Evolutionary conservation across 30 jellyfish, hydroid and myxozoan genomes (phyloP).

Genomic region (Rhopilema esculentum): DNA sequence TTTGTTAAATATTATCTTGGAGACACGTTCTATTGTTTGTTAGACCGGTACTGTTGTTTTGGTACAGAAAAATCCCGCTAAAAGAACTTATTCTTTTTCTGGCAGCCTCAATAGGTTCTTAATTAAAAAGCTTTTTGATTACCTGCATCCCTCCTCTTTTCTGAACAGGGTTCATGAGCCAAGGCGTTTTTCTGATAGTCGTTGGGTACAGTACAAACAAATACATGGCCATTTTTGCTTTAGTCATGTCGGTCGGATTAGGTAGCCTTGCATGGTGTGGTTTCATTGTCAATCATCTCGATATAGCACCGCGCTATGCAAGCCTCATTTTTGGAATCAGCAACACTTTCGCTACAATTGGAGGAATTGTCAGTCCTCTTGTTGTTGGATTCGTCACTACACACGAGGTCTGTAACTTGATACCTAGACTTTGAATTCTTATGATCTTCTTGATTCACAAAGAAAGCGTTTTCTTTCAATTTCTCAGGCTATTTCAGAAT

Average conservation of each 20-base stretch:
- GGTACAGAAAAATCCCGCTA: no score
- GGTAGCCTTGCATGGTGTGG: constrained; percentile 98
- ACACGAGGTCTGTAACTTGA: constrained; percentile 65
- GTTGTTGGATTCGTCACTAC: constrained; percentile 85
- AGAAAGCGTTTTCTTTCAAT: no score
- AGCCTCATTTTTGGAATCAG: constrained; percentile 89
- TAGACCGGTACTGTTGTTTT: no score
- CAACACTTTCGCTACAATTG: constrained; percentile 94
- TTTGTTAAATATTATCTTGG: no score
- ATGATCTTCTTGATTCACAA: no score
- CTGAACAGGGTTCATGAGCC: constrained; percentile 76
- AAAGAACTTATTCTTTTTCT: no score
- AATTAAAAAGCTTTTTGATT: no score
- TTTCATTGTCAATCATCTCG: constrained; percentile 90
- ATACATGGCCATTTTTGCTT: constrained; percentile 77
- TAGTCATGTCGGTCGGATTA: constrained; percentile 89
- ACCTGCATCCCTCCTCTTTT: not conserved
- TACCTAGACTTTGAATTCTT: not conserved
- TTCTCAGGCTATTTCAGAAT: no score
- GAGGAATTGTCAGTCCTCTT: constrained; percentile 91
- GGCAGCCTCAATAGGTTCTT: no score
- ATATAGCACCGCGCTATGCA: constrained; percentile 96
- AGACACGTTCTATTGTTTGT: no score
- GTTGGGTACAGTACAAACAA: constrained; percentile 83
- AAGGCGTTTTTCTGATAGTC: constrained; percentile 76